Conservation (phyloP, 2,797 vertebrate species). For the Anisognathus igniventris region DNA sequence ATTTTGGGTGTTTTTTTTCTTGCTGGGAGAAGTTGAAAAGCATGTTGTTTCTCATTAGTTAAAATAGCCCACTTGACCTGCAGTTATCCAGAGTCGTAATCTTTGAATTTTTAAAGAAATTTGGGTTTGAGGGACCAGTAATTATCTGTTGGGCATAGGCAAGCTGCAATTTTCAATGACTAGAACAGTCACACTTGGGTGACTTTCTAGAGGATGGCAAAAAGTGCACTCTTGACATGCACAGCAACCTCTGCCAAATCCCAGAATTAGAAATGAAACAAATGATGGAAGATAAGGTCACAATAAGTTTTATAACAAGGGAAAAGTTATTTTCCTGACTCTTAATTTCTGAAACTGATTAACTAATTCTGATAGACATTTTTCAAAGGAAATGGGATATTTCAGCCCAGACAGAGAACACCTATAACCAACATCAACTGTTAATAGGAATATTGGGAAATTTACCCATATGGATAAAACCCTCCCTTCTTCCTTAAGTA, state of each 20-base stretch:
- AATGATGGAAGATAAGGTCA: neutral
- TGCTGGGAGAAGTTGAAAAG: neutral
- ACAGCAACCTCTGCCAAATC: neutral
- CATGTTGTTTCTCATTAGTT: neutral
- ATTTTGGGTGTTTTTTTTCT: neutral
- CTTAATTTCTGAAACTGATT: neutral
- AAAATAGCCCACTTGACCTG: neutral
- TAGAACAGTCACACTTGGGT: neutral
- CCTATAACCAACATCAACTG: neutral
- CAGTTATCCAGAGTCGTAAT: neutral
- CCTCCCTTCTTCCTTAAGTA: neutral
- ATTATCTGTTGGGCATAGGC: neutral
- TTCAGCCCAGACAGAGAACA: neutral
- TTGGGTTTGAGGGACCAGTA: neutral
- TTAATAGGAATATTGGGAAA: neutral
- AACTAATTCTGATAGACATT: neutral
- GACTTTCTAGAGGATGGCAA: neutral
- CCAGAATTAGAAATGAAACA: neutral
- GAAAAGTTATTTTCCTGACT: neutral
- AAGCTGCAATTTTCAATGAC: neutral
- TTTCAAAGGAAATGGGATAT: neutral
- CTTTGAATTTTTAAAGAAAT: neutral
- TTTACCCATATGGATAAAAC: neutral
- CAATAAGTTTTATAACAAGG: neutral
- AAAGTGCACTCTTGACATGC: neutral